Base-by-base conservation (phyloP, 1,140 invertebrate genomes). In the Lysiphlebus fabarum region DNA sequence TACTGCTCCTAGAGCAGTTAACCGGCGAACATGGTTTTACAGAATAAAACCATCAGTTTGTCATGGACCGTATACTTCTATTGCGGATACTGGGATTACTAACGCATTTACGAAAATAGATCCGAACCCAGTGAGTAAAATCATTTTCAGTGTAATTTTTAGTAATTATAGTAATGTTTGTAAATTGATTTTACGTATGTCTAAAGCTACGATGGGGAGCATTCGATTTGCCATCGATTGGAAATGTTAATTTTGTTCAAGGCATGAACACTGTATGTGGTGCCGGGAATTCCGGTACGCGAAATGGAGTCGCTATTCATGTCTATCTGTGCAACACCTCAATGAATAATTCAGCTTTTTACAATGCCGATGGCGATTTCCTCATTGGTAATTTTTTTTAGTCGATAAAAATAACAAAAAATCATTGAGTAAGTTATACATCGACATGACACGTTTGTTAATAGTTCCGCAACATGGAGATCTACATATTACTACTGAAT, bases 321-420 rank as follows among this genome's bases (percentile, higher is more conserved):
- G 82, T 96, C 56, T 99, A 91, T 74, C 73, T 89, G 0, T 97
- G 93, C 76, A 98, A 97, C 73, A 73, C 76, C 1, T 89, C 90
- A 1, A 99, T 99, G 96, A 80, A 83, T 17, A 84, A 95, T 67
- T 85, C 85, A 62, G 91, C 90, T 53, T 87, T 96, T 65, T 97
- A 96, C 71, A 96, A 94, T 78, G 89, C 95, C 49, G 97, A 99
- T 83, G 97, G 97, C 34, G 95, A 99, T 76, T 90, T 98, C 67
- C 83, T 99, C 12, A 92, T 99, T 67, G 96, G 93, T 94, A 82
- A 71, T 41, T 55, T 40, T 34, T 49, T 45, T 10, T 11, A 12
- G 40, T 40, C 51, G 9, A 8, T 54, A 17, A 12, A 56, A 34
- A 44, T 34, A 45, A 45, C 9, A n/a, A 14, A n/a, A 33, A 11